Conservation (phyloP, 2,797 vertebrate genomes). For the Centroberyx gerrardi region DNA sequence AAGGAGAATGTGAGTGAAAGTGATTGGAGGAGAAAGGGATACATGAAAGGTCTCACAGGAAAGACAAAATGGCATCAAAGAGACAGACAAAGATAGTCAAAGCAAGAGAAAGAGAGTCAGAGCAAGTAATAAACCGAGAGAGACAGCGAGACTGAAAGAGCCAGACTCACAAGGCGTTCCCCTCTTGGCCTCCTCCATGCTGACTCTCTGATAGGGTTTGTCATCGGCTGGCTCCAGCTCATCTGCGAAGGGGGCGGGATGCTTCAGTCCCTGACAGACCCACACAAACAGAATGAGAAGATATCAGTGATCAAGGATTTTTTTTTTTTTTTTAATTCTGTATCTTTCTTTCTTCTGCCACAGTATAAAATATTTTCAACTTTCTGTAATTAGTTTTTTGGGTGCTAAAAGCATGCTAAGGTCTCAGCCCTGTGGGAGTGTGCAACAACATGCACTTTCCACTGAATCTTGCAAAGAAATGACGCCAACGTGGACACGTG, state of each 20-base stretch:
- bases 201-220: constrained; percentile 92
- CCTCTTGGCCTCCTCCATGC: constrained; percentile 91
- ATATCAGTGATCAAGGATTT: neutral
- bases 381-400: no score
- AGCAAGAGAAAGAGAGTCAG: neutral
- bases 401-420: no score
- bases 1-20: neutral
- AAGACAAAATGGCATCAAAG: neutral
- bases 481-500: no score
- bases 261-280: constrained; percentile 88
- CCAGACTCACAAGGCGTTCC: constrained; percentile 93
- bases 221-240: constrained; percentile 89
- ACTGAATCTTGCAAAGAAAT: no score
- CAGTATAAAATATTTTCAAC: no score
- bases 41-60: neutral
- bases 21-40: neutral
- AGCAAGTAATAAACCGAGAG: neutral
- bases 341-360: no score
- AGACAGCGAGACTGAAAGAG: neutral
- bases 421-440: no score
- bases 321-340: neutral
- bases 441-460: no score
- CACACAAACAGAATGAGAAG: neutral
- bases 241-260: constrained; percentile 95
- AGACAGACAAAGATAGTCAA: no score